Evolutionary conservation across 2,888 invertebrate species (phyloP).

Genomic region (Epinotia brunnichana): DNA sequence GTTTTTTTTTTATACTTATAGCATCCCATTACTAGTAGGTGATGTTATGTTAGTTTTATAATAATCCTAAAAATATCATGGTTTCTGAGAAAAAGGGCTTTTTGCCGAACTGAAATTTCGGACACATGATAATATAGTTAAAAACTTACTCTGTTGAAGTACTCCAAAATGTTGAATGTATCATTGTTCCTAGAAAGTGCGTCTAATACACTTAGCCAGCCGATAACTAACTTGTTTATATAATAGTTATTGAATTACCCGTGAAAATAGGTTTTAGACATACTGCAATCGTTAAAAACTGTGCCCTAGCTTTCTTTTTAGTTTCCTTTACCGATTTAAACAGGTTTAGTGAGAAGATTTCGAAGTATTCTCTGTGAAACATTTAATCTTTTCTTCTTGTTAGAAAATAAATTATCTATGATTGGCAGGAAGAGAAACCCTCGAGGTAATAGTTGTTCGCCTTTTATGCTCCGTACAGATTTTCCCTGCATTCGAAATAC

Average conservation of each 20-base stretch:
- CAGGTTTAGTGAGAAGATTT: constrained; percentile 27
- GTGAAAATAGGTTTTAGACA: constrained; percentile 24
- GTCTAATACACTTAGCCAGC: not conserved
- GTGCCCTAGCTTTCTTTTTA: constrained; percentile 33
- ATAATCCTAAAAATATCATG: too few species aligned
- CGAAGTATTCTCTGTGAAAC: constrained; percentile 22
- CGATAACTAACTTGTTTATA: not conserved
- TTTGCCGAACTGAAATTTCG: too few species aligned
- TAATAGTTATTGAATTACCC: constrained; percentile 19
- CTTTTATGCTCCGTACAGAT: not conserved
- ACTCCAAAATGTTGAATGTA: not conserved
- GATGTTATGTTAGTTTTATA: too few species aligned
- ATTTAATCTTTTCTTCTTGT: constrained; percentile 16
- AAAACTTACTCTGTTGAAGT: not conserved
- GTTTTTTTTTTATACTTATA: too few species aligned
- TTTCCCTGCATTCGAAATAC: not conserved
- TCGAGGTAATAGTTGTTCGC: constrained; percentile 1
- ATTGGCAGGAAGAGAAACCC: constrained; percentile 30
- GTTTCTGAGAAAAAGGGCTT: too few species aligned
- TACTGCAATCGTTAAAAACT: constrained; percentile 8
- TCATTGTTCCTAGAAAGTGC: constrained; percentile 13
- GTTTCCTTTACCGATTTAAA: constrained; percentile 20
- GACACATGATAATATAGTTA: too few species aligned
- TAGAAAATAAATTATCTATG: constrained; percentile 26
- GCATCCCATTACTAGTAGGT: too few species aligned